Conservation (phyloP, 1,140 invertebrate genomes). For the Myzus persicae region DNA sequence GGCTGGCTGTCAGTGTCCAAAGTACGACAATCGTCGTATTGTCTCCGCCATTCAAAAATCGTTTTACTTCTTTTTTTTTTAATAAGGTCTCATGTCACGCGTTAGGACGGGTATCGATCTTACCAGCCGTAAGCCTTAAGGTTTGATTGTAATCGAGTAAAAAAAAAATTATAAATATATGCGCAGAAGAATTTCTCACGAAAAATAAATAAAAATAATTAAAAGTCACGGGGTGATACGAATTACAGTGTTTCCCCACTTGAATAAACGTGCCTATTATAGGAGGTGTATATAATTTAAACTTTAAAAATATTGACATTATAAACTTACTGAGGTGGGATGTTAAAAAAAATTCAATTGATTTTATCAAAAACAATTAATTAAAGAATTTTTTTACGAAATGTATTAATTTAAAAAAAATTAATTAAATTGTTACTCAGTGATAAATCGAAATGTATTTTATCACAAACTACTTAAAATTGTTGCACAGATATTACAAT, state of each 20-base stretch:
- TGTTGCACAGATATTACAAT: not conserved
- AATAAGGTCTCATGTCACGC: not conserved
- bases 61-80: not conserved
- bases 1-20: conserved; percentile 4
- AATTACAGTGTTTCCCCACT: not conserved
- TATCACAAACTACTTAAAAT: not conserved
- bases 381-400: too few species aligned
- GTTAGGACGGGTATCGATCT: not conserved
- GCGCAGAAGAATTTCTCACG: not conserved
- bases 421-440: not conserved
- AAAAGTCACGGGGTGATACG: not conserved
- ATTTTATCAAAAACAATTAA: not conserved
- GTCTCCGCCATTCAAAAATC: not conserved
- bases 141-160: not conserved
- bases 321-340: not conserved
- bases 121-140: not conserved
- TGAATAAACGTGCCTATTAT: not conserved
- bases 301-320: not conserved
- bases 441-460: not conserved
- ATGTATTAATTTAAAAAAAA: not conserved
- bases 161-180: not conserved
- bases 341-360: not conserved
- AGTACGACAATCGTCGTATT: conserved; percentile 38
- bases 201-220: not conserved
- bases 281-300: not conserved